Conservation (phyloP, 2,888 invertebrate genomes). For the Drosophila prostipennis region DNA sequence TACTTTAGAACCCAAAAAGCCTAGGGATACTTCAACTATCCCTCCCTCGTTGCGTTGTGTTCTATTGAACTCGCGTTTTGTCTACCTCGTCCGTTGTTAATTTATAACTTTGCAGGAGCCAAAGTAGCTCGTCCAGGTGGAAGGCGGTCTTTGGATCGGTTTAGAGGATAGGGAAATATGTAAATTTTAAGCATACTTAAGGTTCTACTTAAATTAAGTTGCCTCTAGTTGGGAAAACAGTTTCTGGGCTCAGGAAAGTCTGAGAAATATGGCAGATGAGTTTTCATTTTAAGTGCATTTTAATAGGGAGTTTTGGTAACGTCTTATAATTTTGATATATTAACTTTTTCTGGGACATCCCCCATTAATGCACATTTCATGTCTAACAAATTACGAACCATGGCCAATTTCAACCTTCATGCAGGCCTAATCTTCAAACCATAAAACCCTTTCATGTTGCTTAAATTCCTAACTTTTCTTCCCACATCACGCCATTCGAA, state of each 20-base stretch:
- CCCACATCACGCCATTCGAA: slow-evolving; percentile 23
- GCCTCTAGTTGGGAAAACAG: not conserved
- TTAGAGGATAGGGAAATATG: slow-evolving; percentile 22
- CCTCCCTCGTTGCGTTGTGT: not conserved
- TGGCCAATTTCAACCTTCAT: not conserved
- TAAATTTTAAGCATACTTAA: slow-evolving; percentile 6
- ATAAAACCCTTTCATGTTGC: slow-evolving; percentile 21
- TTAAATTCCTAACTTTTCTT: slow-evolving; percentile 5
- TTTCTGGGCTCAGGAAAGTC: not conserved
- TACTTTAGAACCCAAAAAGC: slow-evolving; percentile 12
- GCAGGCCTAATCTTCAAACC: slow-evolving; percentile 1
- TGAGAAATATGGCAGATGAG: too few species aligned
- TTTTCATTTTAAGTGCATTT: not conserved
- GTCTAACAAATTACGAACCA: slow-evolving; percentile 22
- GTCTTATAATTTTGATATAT: not conserved
- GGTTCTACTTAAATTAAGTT: not conserved
- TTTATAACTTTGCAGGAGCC: slow-evolving; percentile 30
- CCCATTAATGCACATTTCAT: slow-evolving; percentile 1
- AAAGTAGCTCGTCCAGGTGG: slow-evolving; percentile 3
- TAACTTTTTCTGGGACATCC: not conserved
- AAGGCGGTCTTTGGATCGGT: slow-evolving; percentile 3
- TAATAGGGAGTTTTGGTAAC: not conserved
- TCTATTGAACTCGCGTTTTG: slow-evolving; percentile 29
- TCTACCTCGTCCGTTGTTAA: slow-evolving; percentile 14
- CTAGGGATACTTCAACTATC: not conserved